Evolutionary conservation across 2,888 invertebrate species (phyloP).

Genomic region (Tiphia femorata): DNA sequence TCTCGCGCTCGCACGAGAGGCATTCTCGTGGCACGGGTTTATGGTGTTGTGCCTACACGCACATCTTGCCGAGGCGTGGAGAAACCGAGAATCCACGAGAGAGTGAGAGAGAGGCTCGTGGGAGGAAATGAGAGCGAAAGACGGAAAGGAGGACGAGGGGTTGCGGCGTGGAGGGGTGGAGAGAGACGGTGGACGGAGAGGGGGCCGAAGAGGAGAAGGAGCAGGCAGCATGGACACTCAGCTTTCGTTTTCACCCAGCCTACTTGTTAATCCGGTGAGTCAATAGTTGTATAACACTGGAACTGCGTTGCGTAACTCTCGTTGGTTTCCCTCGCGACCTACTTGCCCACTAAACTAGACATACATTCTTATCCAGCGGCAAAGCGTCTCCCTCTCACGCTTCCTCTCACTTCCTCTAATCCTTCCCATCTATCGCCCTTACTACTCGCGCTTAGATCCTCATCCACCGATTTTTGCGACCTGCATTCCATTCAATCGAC

Average conservation of each 20-base stretch:
- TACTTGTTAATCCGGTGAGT: slow-evolving; percentile 69
- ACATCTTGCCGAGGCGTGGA: too few relatives aligned
- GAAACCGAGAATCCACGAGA: background rate
- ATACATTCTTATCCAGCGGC: slow-evolving; percentile 66
- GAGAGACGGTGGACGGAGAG: background rate
- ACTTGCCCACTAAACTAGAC: slow-evolving; percentile 70
- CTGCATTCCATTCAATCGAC: too few relatives aligned
- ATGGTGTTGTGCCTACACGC: too few relatives aligned
- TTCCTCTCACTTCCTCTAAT: slow-evolving; percentile 5
- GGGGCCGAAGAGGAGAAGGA: slow-evolving; percentile 31
- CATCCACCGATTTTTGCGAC: too few relatives aligned
- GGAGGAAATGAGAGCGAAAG: slow-evolving; percentile 12
- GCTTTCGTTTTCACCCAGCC: slow-evolving; percentile 69
- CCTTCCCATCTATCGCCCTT: slow-evolving; percentile 9
- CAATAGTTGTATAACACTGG: slow-evolving; percentile 69
- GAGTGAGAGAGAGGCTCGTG: background rate
- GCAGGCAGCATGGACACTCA: slow-evolving; percentile 43
- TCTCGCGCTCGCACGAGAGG: background rate
- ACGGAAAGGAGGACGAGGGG: slow-evolving; percentile 27
- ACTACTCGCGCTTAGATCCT: background rate
- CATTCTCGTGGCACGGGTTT: too few relatives aligned
- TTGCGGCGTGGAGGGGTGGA: slow-evolving; percentile 18
- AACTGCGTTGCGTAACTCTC: slow-evolving; percentile 64
- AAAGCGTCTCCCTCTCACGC: slow-evolving; percentile 39
- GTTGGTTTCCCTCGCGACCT: slow-evolving; percentile 67